Evolutionary conservation across 2,113 vertebrate genomes (phyloP), one percentile per base, ranked within the genome.

Genomic region (Mohoua ochrocephala): DNA sequence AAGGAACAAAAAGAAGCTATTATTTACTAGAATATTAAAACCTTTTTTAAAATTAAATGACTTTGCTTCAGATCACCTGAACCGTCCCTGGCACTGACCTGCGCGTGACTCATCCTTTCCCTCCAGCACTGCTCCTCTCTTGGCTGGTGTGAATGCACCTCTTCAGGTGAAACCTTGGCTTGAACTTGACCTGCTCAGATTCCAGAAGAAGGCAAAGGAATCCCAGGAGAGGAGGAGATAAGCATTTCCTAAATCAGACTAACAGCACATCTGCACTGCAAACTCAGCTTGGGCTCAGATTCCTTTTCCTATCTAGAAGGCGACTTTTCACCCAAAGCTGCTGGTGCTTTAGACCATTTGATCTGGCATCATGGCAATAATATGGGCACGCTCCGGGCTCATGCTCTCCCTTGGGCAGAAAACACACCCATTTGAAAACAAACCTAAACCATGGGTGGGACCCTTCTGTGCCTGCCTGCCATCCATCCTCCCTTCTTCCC

Each of bases 11-110:
- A 84, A 28, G 21, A 59, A 53, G 23, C 5, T 17, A 41, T 42
- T 0, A 11, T 47, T 84, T 81, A 21, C 53, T 50, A 56, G 39
- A 56, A 68, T 42, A n/a, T 28, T 77, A 56, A 56, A 22, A 33
- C 45, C 0, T 30, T 42, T 50, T 39, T 3, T 0, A 7, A 63
- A 79, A 59, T 15, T 3, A 42, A 24, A 8, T 64, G 2, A 20
- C 61, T 94, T 91, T 78, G 19, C 52, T 73, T 75, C 39, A 44
- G 45, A 65, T 47, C 49, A 57, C 52, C 45, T 6, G 1, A 45
- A 45, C 41, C 57, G 67, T 20, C 49, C 23, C 75, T 78, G 37
- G 10, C 44, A 41, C 30, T 75, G 13, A 6, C 30, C 53, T 31
- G 5, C 47, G 64, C 2, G 1, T 81, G 63, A 24, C 16, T 33